Evolutionary conservation across 1,140 invertebrate species (phyloP), one percentile per base, ranked within the genome.

Genomic region (Neotoxoptera formosana): DNA sequence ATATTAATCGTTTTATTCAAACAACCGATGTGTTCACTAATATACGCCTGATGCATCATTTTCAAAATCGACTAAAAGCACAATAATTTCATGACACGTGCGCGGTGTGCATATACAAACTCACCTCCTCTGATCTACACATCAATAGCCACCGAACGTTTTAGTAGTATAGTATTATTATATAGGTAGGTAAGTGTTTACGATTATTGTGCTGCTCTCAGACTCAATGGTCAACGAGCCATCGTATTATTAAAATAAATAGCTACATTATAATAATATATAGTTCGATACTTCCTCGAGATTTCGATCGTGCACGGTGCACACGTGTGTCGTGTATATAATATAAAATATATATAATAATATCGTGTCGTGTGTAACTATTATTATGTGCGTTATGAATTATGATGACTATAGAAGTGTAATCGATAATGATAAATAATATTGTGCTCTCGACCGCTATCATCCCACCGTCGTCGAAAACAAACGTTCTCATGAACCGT

Each of bases 401-500:
- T 76, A 76, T 76, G 60, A 76, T 76, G 30, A 34, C 60, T n/a
- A 76, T 76, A n/a, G 30, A 76, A 76, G 60, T 76, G 60, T 76
- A 76, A 76, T 76, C 30, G 30, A 76, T 76, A 76, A 76, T 76
- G 60, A 76, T 76, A n/a, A 76, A n/a, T n/a, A n/a, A 76, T n/a
- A n/a, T 17, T 76, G n/a, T 76, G 60, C 60, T 76, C 14, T 76
- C n/a, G 3, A n/a, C 60, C 30, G 2, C 60, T 7, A 17, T 76
- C n/a, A n/a, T n/a, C 30, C 30, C n/a, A n/a, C 30, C 30, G 11
- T 76, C 30, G 11, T 76, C 30, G 60, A 17, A n/a, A 76, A n/a
- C 23, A 76, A 76, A 76, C 60, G 14, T 76, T n/a, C 60, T 76
- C n/a, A n/a, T 76, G 60, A n/a, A 76, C n/a, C n/a, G n/a, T 76